Percentiles rank a stretch among this genome's conserved stretches.
Conservation (phyloP, 1,140 invertebrate species). For the Phymastichus coffea region DNA sequence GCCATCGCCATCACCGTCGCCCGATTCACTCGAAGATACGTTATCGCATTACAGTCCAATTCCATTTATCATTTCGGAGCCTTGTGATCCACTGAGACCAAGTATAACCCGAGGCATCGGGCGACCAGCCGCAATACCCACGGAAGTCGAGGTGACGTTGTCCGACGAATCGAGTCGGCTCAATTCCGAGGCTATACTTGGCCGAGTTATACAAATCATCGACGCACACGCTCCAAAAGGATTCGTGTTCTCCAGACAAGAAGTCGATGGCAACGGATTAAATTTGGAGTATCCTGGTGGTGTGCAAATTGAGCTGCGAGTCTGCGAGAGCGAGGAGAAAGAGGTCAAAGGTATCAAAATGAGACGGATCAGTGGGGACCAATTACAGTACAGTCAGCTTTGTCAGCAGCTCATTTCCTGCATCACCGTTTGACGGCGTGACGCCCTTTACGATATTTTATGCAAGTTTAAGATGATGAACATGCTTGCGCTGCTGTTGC, state of each 20-base stretch:
- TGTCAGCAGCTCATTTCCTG: constrained; percentile 89
- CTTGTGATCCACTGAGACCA: constrained; percentile 70
- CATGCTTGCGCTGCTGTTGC: no score
- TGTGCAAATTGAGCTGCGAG: constrained; percentile 83
- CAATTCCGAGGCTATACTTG: constrained; percentile 76
- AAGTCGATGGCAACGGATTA: constrained; percentile 53
- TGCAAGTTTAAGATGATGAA: no score
- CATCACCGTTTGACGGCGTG: constrained; percentile 72
- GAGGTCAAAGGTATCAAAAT: constrained; percentile 85
- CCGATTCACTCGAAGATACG: constrained; percentile 49
- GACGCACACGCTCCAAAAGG: constrained; percentile 76
- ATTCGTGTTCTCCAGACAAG: constrained; percentile 60
- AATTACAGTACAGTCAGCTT: constrained; percentile 84
- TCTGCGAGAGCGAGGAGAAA: constrained; percentile 72
- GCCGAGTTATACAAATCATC: constrained; percentile 79
- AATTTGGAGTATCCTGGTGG: constrained; percentile 81
- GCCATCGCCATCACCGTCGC: constrained; percentile 52
- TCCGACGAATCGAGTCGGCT: constrained; percentile 77
- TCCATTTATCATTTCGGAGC: constrained; percentile 70
- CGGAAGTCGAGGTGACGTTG: constrained; percentile 68
- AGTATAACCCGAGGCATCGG: constrained; percentile 80
- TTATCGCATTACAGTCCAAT: constrained; percentile 51
- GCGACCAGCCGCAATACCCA: constrained; percentile 2
- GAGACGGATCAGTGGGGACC: constrained; percentile 87
- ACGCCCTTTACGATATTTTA: no score